Base-by-base conservation (phyloP, 2,888 invertebrate genomes). In the Parnassius glacialis region DNA sequence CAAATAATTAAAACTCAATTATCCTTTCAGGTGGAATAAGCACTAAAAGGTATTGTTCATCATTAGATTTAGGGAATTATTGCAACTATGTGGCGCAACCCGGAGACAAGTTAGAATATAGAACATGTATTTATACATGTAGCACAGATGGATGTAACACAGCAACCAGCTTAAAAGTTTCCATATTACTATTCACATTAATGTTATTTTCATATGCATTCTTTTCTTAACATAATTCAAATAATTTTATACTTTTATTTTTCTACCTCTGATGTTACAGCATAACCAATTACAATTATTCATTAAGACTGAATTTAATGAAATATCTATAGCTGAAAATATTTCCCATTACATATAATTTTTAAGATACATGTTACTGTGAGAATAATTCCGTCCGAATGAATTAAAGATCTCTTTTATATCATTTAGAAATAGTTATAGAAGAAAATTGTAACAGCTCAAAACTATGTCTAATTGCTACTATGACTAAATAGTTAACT, bases 81-180 rank as follows among this genome's bases (percentile, higher is more conserved):
- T 98, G 98, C 84, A 95, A 97, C 79, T 97, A 96, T 82, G 96
- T 97, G 0, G 90, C 93, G 66, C 95, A 97, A 70, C 95, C 95
- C 9, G 97, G 97, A n/a, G 98, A 98, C 80, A 93, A 92, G 72
- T 85, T 97, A 72, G 94, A 94, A 64, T 97, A 97, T 83, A 93
- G 97, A 68, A 97, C 97, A 3, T 98, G 98, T 83, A 94, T 97
- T 59, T 97, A 94, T 80, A 97, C 97, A 0, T 98, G 98, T 75
- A 88, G 92, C 62, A 93, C 94, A 0, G 96, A 97, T 77, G 97
- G 96, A 2, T 98, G 98, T 80, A 98, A 98, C 87, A 80, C 92
- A n/a, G 92, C 93, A 9, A 68, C 81, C 2, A 71, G 65, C 25
- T 52, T 80, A 7, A 74, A 69, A 60, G 74, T 78, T 60, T 76